A percentile compares a stretch with the other conserved stretches of the same genome.
Evolutionary conservation across 2,797 vertebrate species (phyloP).

Genomic region (Chloroceryle inda): DNA sequence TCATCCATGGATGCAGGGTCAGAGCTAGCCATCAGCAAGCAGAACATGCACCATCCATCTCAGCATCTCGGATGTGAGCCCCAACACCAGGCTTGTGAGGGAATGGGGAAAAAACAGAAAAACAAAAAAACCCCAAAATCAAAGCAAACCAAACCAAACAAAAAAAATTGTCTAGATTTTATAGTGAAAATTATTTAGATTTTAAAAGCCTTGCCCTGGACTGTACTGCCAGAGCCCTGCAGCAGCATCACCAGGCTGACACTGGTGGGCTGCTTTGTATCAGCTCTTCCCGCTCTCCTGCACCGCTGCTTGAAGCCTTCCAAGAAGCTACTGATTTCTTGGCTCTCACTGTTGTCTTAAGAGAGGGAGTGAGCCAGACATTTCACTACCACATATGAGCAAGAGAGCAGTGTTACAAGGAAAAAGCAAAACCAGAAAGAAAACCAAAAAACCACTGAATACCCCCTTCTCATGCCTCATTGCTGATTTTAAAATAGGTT

Average conservation of each 20-base stretch:
- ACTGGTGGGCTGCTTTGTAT: neutral
- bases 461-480: neutral
- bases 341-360: neutral
- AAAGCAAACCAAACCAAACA: too few species aligned
- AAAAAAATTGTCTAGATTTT: neutral
- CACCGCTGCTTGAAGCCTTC: neutral
- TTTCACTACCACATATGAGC: neutral
- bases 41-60: accelerated
- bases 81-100: neutral
- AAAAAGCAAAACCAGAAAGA: neutral
- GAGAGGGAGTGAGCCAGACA: neutral
- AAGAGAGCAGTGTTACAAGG: neutral
- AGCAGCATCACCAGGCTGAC: neutral
- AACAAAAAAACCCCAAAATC: too few species aligned
- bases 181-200: neutral
- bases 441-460: neutral
- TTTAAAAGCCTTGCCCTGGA: neutral
- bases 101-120: neutral
- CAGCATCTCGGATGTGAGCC: neutral
- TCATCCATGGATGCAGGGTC: neutral
- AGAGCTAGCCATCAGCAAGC: neutral
- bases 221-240: neutral
- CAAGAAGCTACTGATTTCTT: neutral
- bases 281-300: neutral
- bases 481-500: conserved; percentile 15